Percentiles rank a stretch among this genome's conserved stretches.
These are phyloP conservation scores for Platycercus adscitus DNA, from an alignment of 2,113 vertebrate species.

Conservation along the genomic window DNA sequence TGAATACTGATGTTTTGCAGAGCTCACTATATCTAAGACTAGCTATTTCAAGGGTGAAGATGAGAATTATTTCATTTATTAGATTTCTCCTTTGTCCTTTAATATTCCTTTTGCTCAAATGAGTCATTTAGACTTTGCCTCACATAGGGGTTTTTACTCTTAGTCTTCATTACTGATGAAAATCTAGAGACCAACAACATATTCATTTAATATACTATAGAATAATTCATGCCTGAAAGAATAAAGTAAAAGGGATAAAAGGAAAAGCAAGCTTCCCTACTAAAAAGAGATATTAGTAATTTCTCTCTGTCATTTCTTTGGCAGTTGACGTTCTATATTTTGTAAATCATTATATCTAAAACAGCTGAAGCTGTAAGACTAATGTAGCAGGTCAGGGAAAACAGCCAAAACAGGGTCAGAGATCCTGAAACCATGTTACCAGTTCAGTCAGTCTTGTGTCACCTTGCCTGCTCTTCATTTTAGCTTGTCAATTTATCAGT, in stretches of 20 bases:
- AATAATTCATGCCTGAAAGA: constrained; percentile 21
- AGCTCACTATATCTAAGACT: not conserved
- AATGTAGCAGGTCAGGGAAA: constrained; percentile 4
- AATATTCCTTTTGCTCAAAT: not conserved
- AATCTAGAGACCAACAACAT: not conserved
- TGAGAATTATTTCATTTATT: not conserved
- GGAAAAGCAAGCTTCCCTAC: not conserved
- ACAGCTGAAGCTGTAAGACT: not conserved
- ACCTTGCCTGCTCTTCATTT: not conserved
- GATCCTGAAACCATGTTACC: not conserved
- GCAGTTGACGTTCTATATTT: not conserved
- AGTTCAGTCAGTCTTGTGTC: not conserved
- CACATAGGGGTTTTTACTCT: constrained; percentile 7
- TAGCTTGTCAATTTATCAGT: not conserved
- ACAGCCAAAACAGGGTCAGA: not conserved
- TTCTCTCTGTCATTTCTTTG: not conserved
- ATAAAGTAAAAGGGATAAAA: not conserved
- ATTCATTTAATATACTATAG: not conserved
- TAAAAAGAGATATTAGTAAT: not conserved
- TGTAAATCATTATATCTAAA: not conserved
- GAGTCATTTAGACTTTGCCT: constrained; percentile 1
- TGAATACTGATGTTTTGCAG: not conserved
- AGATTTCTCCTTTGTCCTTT: constrained; percentile 19
- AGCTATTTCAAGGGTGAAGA: not conserved
- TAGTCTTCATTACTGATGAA: not conserved